phyloP scores from a whole-genome alignment of 2,113 vertebrate species.

The Scomber japonicus region DNA sequence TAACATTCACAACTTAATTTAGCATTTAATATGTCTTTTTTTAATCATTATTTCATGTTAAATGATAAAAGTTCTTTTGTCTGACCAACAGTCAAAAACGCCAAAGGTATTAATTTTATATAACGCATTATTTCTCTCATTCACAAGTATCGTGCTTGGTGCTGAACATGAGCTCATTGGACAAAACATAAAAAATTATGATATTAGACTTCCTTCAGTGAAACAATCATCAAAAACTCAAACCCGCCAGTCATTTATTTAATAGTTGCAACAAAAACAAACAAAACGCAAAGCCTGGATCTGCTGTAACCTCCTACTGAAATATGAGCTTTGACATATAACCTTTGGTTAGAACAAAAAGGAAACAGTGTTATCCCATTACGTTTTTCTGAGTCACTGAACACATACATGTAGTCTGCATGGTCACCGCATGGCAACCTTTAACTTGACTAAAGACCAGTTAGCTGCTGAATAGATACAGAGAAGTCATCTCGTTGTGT shows the following conservation, averaged over 20 bases:
- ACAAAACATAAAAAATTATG: too few species aligned
- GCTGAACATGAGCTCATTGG: too few species aligned
- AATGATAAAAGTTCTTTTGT: too few species aligned
- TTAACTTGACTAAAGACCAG: slow-evolving; percentile 32
- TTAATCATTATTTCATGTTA: too few species aligned
- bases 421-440: slow-evolving; percentile 38
- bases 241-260: too few species aligned
- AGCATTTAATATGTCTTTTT: too few species aligned
- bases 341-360: neutral
- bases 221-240: neutral
- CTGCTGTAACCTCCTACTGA: neutral
- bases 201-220: too few species aligned
- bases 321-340: neutral
- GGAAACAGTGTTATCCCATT: neutral
- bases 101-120: too few species aligned
- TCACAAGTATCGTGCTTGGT: too few species aligned
- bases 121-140: too few species aligned
- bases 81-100: too few species aligned
- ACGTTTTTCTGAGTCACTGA: slow-evolving; percentile 18
- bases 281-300: neutral
- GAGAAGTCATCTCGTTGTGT: slow-evolving; percentile 39
- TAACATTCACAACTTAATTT: too few species aligned
- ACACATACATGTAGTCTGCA: slow-evolving; percentile 15
- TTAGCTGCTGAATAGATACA: slow-evolving; percentile 26
- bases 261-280: neutral